Percentiles rank a stretch among this genome's conserved stretches.
Evolutionary conservation across 2,113 vertebrate genomes (phyloP).

Genomic region (Gadus chalcogrammus): DNA sequence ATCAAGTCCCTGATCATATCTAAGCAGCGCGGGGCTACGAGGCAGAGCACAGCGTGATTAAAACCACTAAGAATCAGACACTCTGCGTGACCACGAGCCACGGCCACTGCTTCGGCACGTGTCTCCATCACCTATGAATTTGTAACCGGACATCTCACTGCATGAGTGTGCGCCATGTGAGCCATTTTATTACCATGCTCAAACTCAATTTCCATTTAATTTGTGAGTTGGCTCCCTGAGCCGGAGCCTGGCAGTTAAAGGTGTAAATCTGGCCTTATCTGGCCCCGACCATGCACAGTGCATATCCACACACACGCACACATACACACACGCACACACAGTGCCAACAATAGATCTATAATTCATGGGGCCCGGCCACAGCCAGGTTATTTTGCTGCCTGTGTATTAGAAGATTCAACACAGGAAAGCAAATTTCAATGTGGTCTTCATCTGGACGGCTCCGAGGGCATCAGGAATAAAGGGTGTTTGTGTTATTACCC

Average conservation of each 20-base stretch:
- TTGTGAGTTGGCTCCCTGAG: slow-evolving; percentile 68
- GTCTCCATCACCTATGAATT: slow-evolving; percentile 42
- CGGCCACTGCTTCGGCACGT: not conserved
- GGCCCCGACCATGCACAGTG: slow-evolving; percentile 74
- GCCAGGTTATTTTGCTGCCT: slow-evolving; percentile 67
- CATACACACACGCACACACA: slow-evolving; percentile 70
- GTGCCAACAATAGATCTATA: slow-evolving; percentile 78
- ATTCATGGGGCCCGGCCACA: slow-evolving; percentile 73
- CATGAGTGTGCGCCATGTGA: slow-evolving; percentile 40
- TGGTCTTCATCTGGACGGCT: slow-evolving; percentile 61
- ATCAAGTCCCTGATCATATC: too few relatives aligned
- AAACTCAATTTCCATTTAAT: slow-evolving; percentile 79
- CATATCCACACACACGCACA: slow-evolving; percentile 70
- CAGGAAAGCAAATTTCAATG: slow-evolving; percentile 59
- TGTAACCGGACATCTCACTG: slow-evolving; percentile 48
- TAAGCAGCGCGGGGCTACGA: too few relatives aligned
- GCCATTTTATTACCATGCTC: slow-evolving; percentile 73
- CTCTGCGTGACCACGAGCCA: too few relatives aligned
- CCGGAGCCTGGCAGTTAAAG: slow-evolving; percentile 70
- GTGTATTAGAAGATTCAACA: slow-evolving; percentile 70
- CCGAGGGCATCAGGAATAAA: slow-evolving; percentile 45
- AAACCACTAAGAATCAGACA: too few relatives aligned
- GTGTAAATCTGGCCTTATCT: slow-evolving; percentile 81
- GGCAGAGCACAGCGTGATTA: too few relatives aligned
- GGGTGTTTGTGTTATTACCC: slow-evolving; percentile 34